Conservation (phyloP, 2,113 vertebrate species). For the Odocoileus hemionus region DNA sequence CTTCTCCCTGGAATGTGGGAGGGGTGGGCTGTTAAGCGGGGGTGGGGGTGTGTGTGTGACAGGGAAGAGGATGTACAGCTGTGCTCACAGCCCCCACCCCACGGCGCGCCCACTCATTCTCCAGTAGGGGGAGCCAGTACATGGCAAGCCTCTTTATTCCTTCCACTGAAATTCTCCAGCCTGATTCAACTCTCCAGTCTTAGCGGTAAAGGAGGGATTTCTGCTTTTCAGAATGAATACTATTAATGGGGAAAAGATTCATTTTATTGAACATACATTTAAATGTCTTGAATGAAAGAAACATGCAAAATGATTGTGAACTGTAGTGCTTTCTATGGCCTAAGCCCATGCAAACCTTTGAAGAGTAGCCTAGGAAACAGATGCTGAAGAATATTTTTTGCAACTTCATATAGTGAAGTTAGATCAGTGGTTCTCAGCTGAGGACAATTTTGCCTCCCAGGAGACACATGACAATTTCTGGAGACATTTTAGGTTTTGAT, state of each 20-base stretch:
- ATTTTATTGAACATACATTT: background rate
- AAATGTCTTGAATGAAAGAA: background rate
- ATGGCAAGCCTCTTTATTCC: background rate
- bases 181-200: background rate
- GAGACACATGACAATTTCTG: background rate
- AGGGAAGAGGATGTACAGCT: background rate
- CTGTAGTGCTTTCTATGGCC: background rate
- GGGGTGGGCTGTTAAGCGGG: background rate
- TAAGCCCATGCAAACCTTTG: background rate
- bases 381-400: background rate
- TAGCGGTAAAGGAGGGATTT: background rate
- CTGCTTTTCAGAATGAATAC: background rate
- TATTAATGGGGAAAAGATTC: background rate
- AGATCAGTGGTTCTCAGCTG: background rate
- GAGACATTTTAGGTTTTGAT: background rate
- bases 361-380: background rate
- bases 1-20: background rate
- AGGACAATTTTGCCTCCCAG: background rate
- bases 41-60: no score
- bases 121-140: background rate
- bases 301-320: background rate
- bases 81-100: background rate
- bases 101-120: background rate
- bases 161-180: background rate
- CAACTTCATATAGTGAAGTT: background rate